Percentiles rank a stretch among this genome's conserved stretches.
Conservation (phyloP, 2,113 vertebrate species). For the Chunga burmeisteri region DNA sequence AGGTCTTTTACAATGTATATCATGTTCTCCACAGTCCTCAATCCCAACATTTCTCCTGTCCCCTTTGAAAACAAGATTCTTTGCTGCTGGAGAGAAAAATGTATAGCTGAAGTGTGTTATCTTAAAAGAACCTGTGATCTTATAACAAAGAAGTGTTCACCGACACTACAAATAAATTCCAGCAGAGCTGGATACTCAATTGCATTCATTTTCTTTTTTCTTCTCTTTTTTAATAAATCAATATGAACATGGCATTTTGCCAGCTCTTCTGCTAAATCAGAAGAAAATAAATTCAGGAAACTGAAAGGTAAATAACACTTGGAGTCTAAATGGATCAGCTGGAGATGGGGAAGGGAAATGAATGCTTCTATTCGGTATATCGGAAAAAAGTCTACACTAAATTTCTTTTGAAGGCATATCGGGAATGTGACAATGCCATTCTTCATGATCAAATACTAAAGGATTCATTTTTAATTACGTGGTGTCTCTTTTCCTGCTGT, state of each 20-base stretch:
- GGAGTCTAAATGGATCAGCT: background rate
- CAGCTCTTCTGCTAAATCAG: slow-evolving; percentile 36
- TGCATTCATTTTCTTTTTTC: background rate
- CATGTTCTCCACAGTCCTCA: background rate
- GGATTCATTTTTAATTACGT: background rate
- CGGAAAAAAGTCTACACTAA: background rate
- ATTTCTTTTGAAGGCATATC: background rate
- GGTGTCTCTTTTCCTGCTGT: background rate
- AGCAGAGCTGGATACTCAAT: background rate
- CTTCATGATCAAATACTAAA: background rate
- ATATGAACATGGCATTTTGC: slow-evolving; percentile 14
- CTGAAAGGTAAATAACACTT: slow-evolving; percentile 28
- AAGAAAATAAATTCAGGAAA: slow-evolving; percentile 42
- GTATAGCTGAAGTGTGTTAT: background rate
- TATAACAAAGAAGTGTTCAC: slow-evolving; percentile 32
- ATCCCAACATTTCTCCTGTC: background rate
- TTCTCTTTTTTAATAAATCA: slow-evolving; percentile 37
- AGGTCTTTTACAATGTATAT: background rate
- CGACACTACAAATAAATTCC: slow-evolving; percentile 42
- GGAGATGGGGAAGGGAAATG: background rate
- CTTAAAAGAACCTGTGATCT: slow-evolving; percentile 35
- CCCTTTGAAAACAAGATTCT: slow-evolving; percentile 25
- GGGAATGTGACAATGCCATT: background rate
- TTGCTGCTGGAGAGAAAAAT: background rate
- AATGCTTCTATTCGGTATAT: background rate